Conservation (phyloP, 2,113 vertebrate species). For the Prionailurus bengalensis region DNA sequence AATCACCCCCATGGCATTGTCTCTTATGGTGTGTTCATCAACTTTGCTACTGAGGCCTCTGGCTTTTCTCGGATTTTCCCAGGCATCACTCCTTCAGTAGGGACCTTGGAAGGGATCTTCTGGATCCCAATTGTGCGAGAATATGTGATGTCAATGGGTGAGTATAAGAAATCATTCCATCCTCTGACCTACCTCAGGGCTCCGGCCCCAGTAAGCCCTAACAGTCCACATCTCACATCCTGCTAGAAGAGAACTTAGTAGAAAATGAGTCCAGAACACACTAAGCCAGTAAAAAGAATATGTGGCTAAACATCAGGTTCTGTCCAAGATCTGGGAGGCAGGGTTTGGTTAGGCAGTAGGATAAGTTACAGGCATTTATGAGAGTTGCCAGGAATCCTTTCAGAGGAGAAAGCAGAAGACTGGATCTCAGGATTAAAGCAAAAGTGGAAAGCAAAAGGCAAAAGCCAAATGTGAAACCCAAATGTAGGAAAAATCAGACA, state of each 20-base stretch:
- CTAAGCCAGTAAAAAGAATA: neutral
- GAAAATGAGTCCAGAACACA: neutral
- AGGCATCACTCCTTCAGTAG: conserved; percentile 77
- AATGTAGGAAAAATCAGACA: neutral
- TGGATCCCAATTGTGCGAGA: conserved; percentile 83
- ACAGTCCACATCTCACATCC: neutral
- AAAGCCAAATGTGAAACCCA: conserved; percentile 40
- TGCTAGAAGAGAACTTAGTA: neutral
- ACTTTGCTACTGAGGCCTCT: conserved; percentile 82
- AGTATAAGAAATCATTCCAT: conserved; percentile 61
- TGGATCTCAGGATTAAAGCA: conserved; percentile 32
- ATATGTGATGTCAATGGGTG: conserved; percentile 82
- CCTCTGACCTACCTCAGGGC: conserved; percentile 7
- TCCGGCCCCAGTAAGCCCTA: neutral
- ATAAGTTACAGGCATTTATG: neutral
- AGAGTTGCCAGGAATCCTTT: conserved; percentile 40
- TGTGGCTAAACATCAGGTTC: neutral
- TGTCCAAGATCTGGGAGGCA: neutral
- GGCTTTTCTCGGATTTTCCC: conserved; percentile 79
- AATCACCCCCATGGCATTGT: conserved; percentile 75
- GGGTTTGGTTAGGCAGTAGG: neutral
- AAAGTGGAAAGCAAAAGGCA: conserved; percentile 7
- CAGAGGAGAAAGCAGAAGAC: conserved; percentile 15
- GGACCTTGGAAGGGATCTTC: conserved; percentile 81
- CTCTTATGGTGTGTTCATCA: conserved; percentile 73